A percentile compares a stretch with the other conserved stretches of the same genome.
phyloP scores from a whole-genome alignment of 2,797 vertebrate species.

The Etheostoma nigrum region DNA sequence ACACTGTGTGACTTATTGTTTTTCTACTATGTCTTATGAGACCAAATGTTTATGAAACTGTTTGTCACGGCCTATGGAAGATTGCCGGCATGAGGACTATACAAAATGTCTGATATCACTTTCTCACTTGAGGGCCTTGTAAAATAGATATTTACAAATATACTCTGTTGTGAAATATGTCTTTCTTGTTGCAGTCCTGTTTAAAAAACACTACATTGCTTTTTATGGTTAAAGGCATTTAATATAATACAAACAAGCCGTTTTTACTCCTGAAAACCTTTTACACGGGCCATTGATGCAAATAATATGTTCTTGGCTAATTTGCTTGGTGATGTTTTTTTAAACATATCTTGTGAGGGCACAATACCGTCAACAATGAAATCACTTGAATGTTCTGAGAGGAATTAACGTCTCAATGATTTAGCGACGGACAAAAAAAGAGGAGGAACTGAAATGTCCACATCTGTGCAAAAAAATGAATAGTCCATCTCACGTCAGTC shows the following conservation, averaged over 20 bases:
- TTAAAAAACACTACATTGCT: constrained; percentile 3
- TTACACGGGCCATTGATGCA: constrained; percentile 23
- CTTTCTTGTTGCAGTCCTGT: constrained; percentile 23
- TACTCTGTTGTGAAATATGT: constrained; percentile 49
- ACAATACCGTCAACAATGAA: not conserved
- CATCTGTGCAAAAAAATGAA: constrained; percentile 21
- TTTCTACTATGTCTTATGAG: constrained; percentile 64
- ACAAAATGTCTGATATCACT: constrained; percentile 32
- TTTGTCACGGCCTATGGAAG: constrained; percentile 59
- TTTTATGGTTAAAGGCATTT: constrained; percentile 62
- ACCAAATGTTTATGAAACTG: constrained; percentile 80
- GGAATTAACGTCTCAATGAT: constrained; percentile 27
- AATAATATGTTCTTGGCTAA: constrained; percentile 13
- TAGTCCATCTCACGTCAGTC: constrained; percentile 55
- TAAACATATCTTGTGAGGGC: constrained; percentile 1
- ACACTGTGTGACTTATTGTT: constrained; percentile 47
- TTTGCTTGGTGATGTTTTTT: constrained; percentile 32
- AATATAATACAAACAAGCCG: constrained; percentile 57
- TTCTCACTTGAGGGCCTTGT: constrained; percentile 70
- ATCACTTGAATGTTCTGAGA: constrained; percentile 10
- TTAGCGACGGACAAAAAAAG: not conserved
- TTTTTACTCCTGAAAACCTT: constrained; percentile 17
- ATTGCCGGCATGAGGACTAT: constrained; percentile 59
- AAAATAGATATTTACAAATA: constrained; percentile 69
- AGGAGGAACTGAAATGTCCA: constrained; percentile 48